Conservation (phyloP, 2,888 invertebrate species). For the Brachyptera risi region DNA sequence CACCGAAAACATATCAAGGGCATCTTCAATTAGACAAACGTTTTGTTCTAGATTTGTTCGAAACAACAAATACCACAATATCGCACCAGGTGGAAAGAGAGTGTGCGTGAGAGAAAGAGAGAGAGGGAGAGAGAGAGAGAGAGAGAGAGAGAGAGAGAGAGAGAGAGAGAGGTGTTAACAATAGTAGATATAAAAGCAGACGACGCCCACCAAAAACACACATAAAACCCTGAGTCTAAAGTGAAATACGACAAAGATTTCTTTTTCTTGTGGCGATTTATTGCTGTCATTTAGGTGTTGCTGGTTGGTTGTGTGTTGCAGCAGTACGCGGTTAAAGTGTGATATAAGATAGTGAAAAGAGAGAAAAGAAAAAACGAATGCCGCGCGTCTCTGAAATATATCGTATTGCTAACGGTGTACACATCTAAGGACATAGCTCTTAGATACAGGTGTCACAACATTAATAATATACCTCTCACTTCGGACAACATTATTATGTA, state of each 20-base stretch:
- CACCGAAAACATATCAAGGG: conserved; percentile 4
- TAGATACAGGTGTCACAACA: conserved; percentile 15
- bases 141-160: no score
- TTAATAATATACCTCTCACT: conserved; percentile 22
- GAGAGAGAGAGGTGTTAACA: not conserved
- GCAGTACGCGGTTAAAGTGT: no score
- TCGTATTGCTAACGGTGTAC: not conserved
- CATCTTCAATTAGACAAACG: conserved; percentile 3
- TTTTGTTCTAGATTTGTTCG: not conserved
- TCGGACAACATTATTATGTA: conserved; percentile 18
- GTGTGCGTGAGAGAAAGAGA: no score
- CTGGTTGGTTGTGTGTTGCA: conserved; percentile 8
- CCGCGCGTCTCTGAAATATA: conserved; percentile 2
- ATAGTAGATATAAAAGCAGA: not conserved
- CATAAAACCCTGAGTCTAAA: not conserved
- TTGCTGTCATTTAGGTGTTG: conserved; percentile 16
- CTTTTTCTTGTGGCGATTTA: not conserved
- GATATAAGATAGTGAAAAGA: not conserved
- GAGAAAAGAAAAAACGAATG: not conserved
- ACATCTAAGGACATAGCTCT: conserved; percentile 14
- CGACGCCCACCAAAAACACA: not conserved
- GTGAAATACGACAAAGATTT: not conserved
- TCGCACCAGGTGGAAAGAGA: no score
- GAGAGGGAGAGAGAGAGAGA: no score
- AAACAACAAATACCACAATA: not conserved